These are phyloP conservation scores for Notodonta dromedarius DNA, from an alignment of 2,888 invertebrate genomes.

Conservation along the genomic window DNA sequence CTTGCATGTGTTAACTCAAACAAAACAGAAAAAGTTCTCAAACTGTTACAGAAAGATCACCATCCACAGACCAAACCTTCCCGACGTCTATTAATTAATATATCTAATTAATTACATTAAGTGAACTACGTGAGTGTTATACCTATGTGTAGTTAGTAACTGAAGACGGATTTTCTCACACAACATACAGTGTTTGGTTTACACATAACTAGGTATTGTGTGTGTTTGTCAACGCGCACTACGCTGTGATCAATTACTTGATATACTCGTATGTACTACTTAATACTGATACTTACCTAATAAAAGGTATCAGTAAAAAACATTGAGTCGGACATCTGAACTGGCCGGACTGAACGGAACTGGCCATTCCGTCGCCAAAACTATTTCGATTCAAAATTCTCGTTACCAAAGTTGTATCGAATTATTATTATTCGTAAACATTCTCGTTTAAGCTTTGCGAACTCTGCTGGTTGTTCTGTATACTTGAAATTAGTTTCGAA, in stretches of 20 bases:
- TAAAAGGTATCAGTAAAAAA: no score
- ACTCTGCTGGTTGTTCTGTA: background rate
- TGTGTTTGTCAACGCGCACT: background rate
- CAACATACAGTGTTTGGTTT: background rate
- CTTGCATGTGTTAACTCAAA: no score
- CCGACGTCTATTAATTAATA: no score
- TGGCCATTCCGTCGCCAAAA: background rate
- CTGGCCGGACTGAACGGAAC: background rate
- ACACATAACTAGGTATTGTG: background rate
- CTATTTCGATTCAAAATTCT: background rate
- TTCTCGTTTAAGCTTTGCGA: conserved; percentile 6
- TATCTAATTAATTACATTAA: no score
- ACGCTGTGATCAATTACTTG: background rate
- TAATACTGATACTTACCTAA: no score
- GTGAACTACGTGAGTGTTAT: background rate
- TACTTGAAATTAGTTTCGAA: background rate
- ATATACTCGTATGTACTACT: no score
- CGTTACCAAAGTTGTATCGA: background rate
- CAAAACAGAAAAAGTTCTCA: no score
- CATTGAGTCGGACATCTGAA: no score
- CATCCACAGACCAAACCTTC: no score
- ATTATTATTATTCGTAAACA: conserved; percentile 9
- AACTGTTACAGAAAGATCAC: no score
- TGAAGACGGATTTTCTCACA: background rate
- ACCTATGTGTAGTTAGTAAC: background rate